phyloP scores from a whole-genome alignment of 2,113 vertebrate species.

The Microtus oregoni region DNA sequence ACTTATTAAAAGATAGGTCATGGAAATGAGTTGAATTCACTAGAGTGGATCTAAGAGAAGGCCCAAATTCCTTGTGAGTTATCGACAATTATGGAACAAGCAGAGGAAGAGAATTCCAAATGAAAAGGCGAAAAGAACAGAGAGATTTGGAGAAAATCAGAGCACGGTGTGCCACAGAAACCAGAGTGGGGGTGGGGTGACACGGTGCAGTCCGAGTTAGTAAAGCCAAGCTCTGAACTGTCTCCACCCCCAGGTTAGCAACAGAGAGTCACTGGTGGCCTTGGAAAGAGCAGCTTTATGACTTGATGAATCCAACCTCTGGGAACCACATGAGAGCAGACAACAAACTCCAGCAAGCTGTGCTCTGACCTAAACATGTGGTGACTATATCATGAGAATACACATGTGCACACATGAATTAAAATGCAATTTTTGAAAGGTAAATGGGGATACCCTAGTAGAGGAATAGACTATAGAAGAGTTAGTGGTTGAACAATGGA shows the following conservation, averaged over 20 bases:
- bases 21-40: slow-evolving; percentile 16
- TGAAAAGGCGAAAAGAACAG: background rate
- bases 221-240: slow-evolving; percentile 27
- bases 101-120: background rate
- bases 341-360: background rate
- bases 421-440: background rate
- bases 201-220: background rate
- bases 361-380: background rate
- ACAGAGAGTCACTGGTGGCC: slow-evolving; percentile 6
- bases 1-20: background rate
- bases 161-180: background rate
- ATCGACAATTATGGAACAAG: slow-evolving; percentile 1
- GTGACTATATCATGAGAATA: background rate
- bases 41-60: slow-evolving; percentile 26
- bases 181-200: background rate
- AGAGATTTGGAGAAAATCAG: background rate
- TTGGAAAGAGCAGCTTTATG: background rate
- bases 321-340: background rate
- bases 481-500: background rate
- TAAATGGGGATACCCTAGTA: background rate
- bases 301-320: background rate
- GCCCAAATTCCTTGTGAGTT: slow-evolving; percentile 13
- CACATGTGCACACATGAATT: background rate
- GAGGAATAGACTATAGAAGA: background rate
- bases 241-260: background rate